Conservation (phyloP, 1,140 invertebrate species). For the Medauroidea extradentata region DNA sequence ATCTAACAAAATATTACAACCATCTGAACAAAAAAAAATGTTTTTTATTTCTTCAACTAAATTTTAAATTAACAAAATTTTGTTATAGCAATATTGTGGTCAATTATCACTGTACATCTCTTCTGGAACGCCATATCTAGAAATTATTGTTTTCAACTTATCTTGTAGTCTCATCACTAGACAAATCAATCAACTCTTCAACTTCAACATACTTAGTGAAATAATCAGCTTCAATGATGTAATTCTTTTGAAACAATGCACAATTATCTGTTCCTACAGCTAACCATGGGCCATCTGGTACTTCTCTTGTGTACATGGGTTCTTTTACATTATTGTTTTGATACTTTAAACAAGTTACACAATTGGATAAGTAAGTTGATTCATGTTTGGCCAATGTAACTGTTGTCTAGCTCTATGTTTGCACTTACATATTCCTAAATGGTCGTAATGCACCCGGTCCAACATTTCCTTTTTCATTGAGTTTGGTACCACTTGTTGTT, state of each 20-base stretch:
- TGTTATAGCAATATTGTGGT: neutral
- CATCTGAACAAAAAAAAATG: too few relatives aligned
- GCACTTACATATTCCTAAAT: slow-evolving; percentile 44
- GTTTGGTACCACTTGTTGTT: slow-evolving; percentile 38
- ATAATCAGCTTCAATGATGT: slow-evolving; percentile 22
- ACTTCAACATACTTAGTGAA: slow-evolving; percentile 25
- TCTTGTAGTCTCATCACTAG: slow-evolving; percentile 19
- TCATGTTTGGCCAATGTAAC: slow-evolving; percentile 44
- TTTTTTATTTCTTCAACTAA: too few relatives aligned
- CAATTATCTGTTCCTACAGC: slow-evolving; percentile 20
- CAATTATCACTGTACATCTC: slow-evolving; percentile 16
- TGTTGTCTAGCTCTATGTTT: slow-evolving; percentile 35
- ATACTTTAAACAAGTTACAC: slow-evolving; percentile 16
- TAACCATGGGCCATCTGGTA: slow-evolving; percentile 21
- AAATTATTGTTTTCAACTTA: slow-evolving; percentile 13
- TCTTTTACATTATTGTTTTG: slow-evolving; percentile 17
- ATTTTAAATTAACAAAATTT: slow-evolving; percentile 39
- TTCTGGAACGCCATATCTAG: slow-evolving; percentile 16
- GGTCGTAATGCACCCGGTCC: slow-evolving; percentile 39
- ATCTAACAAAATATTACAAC: too few relatives aligned
- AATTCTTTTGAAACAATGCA: slow-evolving; percentile 5
- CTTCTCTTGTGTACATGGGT: slow-evolving; percentile 19
- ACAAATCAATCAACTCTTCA: neutral
- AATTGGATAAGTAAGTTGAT: neutral
- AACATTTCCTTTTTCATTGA: slow-evolving; percentile 35